Percentiles rank a stretch among this genome's conserved stretches.
These are phyloP conservation scores for Sebastes fasciatus DNA, from an alignment of 2,113 vertebrate genomes.

Conservation along the genomic window DNA sequence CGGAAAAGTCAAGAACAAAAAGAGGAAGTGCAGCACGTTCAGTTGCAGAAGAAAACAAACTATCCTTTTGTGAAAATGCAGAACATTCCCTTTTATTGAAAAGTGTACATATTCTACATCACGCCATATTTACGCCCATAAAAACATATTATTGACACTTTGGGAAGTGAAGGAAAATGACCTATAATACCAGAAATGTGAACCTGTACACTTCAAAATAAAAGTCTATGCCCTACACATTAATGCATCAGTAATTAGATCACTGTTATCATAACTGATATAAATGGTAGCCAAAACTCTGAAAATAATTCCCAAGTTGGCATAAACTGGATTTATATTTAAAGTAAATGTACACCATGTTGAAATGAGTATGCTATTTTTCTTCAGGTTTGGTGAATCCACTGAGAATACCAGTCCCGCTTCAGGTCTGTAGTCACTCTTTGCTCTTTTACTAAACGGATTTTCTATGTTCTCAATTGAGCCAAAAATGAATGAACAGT, in stretches of 20 bases:
- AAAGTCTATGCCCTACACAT: not conserved
- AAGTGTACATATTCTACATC: not conserved
- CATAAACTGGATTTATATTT: not conserved
- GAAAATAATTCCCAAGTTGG: not conserved
- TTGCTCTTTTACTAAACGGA: not conserved
- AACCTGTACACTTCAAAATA: not conserved
- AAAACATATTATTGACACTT: not conserved
- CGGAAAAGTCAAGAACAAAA: not conserved
- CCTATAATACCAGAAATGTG: not conserved
- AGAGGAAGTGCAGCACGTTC: not conserved
- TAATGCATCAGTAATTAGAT: too few relatives aligned
- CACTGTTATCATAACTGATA: not conserved
- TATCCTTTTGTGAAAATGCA: not conserved
- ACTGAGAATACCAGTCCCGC: conserved; percentile 75
- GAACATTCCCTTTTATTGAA: not conserved
- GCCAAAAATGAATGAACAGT: not conserved
- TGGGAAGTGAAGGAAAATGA: not conserved
- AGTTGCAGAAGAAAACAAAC: not conserved
- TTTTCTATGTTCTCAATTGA: not conserved
- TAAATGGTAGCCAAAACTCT: not conserved
- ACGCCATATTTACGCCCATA: not conserved
- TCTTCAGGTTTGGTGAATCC: conserved; percentile 70
- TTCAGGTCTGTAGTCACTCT: conserved; percentile 57
- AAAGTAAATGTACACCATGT: not conserved
- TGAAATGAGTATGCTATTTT: not conserved